Evolutionary conservation across 1,140 invertebrate species (phyloP), one percentile per base, ranked within the genome.

Genomic region (Oryctes rhinoceros): DNA sequence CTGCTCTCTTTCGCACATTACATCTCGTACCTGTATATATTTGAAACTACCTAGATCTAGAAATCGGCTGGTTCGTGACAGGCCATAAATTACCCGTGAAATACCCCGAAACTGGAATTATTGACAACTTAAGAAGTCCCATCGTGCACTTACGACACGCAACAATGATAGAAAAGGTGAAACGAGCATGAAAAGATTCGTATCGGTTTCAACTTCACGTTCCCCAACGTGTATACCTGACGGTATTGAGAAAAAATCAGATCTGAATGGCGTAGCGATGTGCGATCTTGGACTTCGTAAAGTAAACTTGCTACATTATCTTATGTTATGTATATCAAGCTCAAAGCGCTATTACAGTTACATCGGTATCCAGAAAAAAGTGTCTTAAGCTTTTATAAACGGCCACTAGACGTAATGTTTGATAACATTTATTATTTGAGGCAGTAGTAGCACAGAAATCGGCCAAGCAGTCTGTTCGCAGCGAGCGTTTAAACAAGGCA

Each of bases 111-210:
- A 71, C 65, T 30, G 65, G 65, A 37, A 71, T 71, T 71, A 71
- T 71, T 71, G 65, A 71, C 65, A 71, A 71, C 18, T 71, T 71
- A 71, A 71, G 65, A 71, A 71, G 65, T 24, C 65, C 65, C 65
- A 71, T 18, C 35, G 65, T 37, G 35, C 65, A 71, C 24, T 71
- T 71, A 35, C 65, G 65, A 71, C 65, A 71, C 65, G 65, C 65
- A 71, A 71, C 65, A 71, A 71, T 71, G 65, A 71, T 24, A 71
- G 65, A 71, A 71, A 71, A 71, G 65, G 65, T 71, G 65, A 35
- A 71, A 71, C 65, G 65, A 71, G 35, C 65, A 71, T 37, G 65
- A 71, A 71, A 71, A 71, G 65, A 71, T 71, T 13, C 24, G 30
- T 35, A 71, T 71, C 65, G 65, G 15, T n/a, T n/a, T 59, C n/a